Evolutionary conservation across 2,797 vertebrate genomes (phyloP).

Genomic region (Benthosema pterotum): DNA sequence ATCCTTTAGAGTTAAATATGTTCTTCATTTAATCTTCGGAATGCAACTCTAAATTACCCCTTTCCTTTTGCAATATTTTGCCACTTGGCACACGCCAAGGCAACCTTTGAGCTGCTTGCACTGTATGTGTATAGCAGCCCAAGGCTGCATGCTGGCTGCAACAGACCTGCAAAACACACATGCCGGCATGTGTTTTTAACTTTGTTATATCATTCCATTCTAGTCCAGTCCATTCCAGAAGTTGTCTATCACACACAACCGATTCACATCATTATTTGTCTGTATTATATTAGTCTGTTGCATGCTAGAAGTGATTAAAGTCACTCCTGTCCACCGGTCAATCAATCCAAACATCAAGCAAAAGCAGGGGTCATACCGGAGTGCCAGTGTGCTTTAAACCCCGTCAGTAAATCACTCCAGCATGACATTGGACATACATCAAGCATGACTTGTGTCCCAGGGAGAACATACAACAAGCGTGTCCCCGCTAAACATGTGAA

Average conservation of each 20-base stretch:
- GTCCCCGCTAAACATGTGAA: not conserved
- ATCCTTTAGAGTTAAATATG: slow-evolving; percentile 15
- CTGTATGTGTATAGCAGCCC: too few relatives aligned
- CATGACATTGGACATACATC: not conserved
- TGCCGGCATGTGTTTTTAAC: too few relatives aligned
- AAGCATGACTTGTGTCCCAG: not conserved
- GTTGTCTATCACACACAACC: too few relatives aligned
- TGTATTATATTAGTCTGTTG: not conserved
- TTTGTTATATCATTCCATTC: too few relatives aligned
- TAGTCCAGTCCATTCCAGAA: too few relatives aligned
- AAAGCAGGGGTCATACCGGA: not conserved
- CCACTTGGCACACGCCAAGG: too few relatives aligned
- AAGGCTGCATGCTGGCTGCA: too few relatives aligned
- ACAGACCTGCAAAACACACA: too few relatives aligned
- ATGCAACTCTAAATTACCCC: too few relatives aligned
- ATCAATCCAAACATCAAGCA: not conserved
- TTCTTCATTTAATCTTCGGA: slow-evolving; percentile 40
- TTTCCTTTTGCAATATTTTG: too few relatives aligned
- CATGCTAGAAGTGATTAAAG: not conserved
- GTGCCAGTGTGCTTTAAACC: not conserved
- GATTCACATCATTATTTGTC: not conserved
- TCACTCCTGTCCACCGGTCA: not conserved
- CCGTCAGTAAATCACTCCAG: not conserved
- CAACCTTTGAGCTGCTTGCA: too few relatives aligned
- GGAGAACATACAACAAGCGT: not conserved